These are phyloP conservation scores for Somateria mollissima DNA, from an alignment of 2,797 vertebrate species.

Conservation along the genomic window DNA sequence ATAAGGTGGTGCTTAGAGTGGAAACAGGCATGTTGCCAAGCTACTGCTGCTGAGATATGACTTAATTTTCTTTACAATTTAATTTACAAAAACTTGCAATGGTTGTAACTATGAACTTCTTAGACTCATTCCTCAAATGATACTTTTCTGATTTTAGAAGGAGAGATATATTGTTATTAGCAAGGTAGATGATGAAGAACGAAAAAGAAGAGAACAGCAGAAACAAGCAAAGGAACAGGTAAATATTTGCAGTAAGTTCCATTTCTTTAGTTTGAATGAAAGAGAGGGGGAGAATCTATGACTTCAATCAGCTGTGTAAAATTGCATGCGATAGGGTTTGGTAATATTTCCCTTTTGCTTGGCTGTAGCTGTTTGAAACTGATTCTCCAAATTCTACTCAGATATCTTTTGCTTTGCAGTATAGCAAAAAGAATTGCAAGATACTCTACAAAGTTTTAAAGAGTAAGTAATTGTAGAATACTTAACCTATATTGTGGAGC, in stretches of 20 bases:
- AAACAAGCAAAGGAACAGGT: slow-evolving; percentile 94
- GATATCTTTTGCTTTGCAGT: background rate
- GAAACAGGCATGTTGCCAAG: background rate
- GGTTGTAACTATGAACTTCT: background rate
- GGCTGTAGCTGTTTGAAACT: background rate
- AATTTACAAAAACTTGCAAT: background rate
- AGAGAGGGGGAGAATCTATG: background rate
- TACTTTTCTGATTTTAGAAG: slow-evolving; percentile 81
- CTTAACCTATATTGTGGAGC: background rate
- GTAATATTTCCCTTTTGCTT: background rate
- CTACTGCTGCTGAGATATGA: background rate
- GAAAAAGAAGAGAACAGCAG: slow-evolving; percentile 89
- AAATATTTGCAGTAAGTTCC: background rate
- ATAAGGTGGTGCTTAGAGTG: background rate
- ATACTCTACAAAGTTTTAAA: background rate
- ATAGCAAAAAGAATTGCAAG: background rate
- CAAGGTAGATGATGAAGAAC: slow-evolving; percentile 94
- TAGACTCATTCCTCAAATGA: background rate
- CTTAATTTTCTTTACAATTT: background rate
- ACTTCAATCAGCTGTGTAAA: background rate
- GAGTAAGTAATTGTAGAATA: background rate
- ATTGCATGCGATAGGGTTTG: background rate
- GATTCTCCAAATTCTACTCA: background rate
- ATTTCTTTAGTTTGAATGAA: background rate
- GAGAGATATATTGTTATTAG: slow-evolving; percentile 92